Base-by-base conservation (phyloP, 2,113 vertebrate species). In the Leptocoma aspasia region DNA sequence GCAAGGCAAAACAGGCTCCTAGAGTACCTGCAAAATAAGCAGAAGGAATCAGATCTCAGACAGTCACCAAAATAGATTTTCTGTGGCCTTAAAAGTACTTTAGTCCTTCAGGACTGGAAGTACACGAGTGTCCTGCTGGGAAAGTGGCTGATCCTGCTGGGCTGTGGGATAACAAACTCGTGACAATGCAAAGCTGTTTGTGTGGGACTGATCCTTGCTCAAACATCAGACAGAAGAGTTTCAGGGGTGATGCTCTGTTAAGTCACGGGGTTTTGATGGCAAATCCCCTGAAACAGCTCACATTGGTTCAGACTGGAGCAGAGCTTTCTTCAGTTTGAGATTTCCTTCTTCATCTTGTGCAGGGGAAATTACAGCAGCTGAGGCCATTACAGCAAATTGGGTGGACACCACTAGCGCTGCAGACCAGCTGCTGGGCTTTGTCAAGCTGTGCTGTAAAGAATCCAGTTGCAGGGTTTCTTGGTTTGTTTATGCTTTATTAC, bases 271-370 rank as follows among this genome's bases (percentile, higher is more conserved):
- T 37, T 94, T 49, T 63, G 76, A n/a, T 76, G 26, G 41, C 42
- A 90, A 57, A 82, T 80, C 18, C 77, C 13, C 80, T 59, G 54
- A 65, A 77, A 66, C 7, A 89, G 24, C 30, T 83, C 24, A 11
- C 12, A 2, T 15, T 1, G 1, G 30, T 78, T 81, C 52, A 45
- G 35, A 41, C 7, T 0, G 1, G 31, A 39, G 15, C 17, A 70
- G 17, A 10, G 7, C 20, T 91, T 71, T 84, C 57, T 84, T 83
- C 52, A 23, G 10, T 5, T 24, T 52, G 44, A 56, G 45, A 39
- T 69, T 56, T 65, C 20, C 30, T 70, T 63, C 60, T 92, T 71
- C 27, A 19, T 21, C 23, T 45, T 24, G 11, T 50, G n/a, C 30
- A 60, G 31, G 41, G 39, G 69, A 79, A 75, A 35, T 23, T 22